Evolutionary conservation across 1,140 invertebrate species (phyloP).

Genomic region (Temnothorax nylanderi): DNA sequence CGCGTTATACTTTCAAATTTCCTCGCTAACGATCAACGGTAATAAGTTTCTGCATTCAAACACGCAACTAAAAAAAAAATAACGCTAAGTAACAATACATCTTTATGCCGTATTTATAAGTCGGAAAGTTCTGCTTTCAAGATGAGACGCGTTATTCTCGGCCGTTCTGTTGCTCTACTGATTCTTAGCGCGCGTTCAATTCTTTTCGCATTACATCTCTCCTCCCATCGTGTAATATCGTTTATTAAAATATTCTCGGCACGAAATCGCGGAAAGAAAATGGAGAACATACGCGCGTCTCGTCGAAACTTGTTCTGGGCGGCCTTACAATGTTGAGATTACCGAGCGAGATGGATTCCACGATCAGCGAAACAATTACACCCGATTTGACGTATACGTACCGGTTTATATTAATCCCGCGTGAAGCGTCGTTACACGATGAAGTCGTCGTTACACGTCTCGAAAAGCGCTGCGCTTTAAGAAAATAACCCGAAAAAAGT

Average conservation of each 20-base stretch:
- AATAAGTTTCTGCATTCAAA: background rate
- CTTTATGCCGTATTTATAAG: background rate
- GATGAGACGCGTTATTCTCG: background rate
- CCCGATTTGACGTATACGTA: constrained; percentile 10
- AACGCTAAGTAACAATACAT: background rate
- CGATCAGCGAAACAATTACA: constrained; percentile 59
- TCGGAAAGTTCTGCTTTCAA: background rate
- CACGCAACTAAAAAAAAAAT: background rate
- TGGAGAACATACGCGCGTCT: constrained; percentile 48
- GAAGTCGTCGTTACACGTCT: background rate
- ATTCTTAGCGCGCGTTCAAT: background rate
- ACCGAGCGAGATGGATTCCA: constrained; percentile 67
- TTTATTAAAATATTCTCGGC: constrained; percentile 69
- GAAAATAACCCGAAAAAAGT: constrained; percentile 25
- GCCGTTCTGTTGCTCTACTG: background rate
- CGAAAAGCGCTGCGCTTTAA: background rate
- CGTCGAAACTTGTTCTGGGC: constrained; percentile 67
- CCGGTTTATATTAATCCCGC: constrained; percentile 28
- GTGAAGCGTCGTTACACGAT: background rate
- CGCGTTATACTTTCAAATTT: constrained; percentile 12
- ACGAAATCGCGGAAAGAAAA: constrained; percentile 54
- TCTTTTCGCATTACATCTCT: constrained; percentile 31
- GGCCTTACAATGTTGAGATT: constrained; percentile 68
- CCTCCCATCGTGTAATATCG: constrained; percentile 12
- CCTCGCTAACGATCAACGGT: background rate